phyloP scores from a whole-genome alignment of 1,140 invertebrate genomes.

The Periplaneta americana region DNA sequence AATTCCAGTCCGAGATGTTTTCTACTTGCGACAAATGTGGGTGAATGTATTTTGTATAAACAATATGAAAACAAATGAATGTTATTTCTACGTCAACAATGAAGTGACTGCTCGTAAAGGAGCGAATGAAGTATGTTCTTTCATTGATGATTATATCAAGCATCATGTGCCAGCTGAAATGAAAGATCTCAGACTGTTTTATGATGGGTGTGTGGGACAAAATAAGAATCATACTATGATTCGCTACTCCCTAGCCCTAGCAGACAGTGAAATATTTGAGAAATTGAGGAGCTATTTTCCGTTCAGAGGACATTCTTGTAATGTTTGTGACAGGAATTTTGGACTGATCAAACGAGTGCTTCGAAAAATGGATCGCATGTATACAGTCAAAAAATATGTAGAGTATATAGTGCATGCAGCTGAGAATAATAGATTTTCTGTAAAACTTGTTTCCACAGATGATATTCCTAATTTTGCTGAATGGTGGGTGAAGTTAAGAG shows the following conservation, averaged over 20 bases:
- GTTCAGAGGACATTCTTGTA: not conserved
- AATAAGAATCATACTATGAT: too few relatives aligned
- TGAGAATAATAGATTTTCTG: not conserved
- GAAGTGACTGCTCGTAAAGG: conserved; percentile 11
- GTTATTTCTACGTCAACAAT: conserved; percentile 12
- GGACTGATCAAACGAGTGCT: conserved; percentile 21
- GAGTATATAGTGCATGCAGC: not conserved
- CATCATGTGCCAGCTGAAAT: conserved; percentile 6
- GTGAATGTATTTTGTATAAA: conserved; percentile 19
- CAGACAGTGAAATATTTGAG: too few relatives aligned
- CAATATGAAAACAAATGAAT: not conserved
- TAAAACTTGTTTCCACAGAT: not conserved
- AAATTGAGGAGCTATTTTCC: not conserved
- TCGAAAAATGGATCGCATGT: not conserved
- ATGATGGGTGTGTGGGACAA: not conserved
- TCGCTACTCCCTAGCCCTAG: too few relatives aligned
- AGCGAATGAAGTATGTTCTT: conserved; percentile 19
- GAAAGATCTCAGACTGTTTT: not conserved
- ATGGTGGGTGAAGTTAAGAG: conserved; percentile 9
- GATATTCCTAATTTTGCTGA: not conserved
- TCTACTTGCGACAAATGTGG: conserved; percentile 19
- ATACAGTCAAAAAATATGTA: not conserved
- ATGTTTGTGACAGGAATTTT: conserved; percentile 21
- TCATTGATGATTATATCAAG: too few relatives aligned
- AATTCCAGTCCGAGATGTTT: conserved; percentile 16